Evolutionary conservation across 2,797 vertebrate species (phyloP), one percentile per base, ranked within the genome.

Genomic region (Nannoperca obscura): DNA sequence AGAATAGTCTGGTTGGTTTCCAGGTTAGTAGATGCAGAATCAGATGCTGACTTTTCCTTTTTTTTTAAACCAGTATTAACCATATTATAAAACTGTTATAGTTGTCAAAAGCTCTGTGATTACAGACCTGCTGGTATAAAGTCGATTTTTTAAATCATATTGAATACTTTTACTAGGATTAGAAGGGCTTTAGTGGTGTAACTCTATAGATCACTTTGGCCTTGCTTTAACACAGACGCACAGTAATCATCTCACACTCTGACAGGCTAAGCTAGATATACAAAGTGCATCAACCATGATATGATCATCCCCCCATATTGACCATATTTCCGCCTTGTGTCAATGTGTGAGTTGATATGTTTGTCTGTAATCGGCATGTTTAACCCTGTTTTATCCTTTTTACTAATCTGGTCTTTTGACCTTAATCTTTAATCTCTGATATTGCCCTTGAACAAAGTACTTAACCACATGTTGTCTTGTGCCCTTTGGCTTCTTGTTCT

Each of bases 341-440:
- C n/a, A 71, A 32, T 22, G 12, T 60, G 36, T 27, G 8, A 7
- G 12, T 44, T 47, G 14, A 52, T 34, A 61, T 63, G 50, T 65
- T 12, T 65, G 5, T 76, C 27, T 65, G 36, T 50, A n/a, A 4
- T 34, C 20, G 22, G 9, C 24, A 57, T 50, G 54, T 66, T 60
- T 83, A 82, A 86, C 73, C 69, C 64, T 67, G 72, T 71, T 68
- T 70, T 78, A 75, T 78, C 24, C 62, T 2, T 7, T 5, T 5
- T 36, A 80, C 71, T 90, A 89, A 90, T 92, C 82, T 76, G 64
- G 78, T 80, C 14, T 75, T 81, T 78, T 90, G 76, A 88, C 86
- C 82, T 73, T 86, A 88, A 91, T 92, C 86, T 83, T 63, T 90
- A 82, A 88, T 88, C 84, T 81, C 63, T 82, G 70, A 68, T 62